Evolutionary conservation across 2,797 vertebrate species (phyloP).

Genomic region (Trichosurus vulpecula): DNA sequence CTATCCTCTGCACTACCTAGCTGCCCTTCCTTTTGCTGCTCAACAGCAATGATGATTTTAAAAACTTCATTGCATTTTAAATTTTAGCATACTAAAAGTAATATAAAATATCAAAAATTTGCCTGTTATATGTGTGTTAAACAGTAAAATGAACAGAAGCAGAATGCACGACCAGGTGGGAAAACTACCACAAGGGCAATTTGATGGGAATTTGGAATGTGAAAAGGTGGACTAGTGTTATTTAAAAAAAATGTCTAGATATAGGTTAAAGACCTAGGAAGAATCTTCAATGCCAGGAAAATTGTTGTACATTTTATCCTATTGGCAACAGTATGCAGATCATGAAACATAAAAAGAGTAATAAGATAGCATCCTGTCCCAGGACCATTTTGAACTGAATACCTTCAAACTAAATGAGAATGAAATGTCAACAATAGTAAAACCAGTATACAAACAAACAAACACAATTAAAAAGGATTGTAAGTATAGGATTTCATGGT

Average conservation of each 20-base stretch:
- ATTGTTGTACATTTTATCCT: neutral
- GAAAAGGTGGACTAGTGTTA: neutral
- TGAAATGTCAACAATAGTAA: no score
- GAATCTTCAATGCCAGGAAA: neutral
- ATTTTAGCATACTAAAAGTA: neutral
- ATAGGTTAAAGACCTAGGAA: neutral
- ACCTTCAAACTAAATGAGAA: neutral
- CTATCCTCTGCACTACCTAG: neutral
- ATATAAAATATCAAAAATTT: neutral
- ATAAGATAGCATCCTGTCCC: neutral
- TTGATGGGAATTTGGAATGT: neutral
- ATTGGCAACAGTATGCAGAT: neutral
- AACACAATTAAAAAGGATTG: neutral
- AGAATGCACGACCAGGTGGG: no score
- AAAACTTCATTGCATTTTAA: neutral
- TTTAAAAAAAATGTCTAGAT: no score
- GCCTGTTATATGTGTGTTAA: neutral
- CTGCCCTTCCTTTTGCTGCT: neutral
- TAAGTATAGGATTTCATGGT: neutral
- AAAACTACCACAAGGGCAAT: neutral
- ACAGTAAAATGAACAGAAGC: neutral
- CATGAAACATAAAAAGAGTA: neutral
- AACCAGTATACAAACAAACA: no score
- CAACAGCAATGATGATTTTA: neutral
- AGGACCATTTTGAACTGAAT: neutral